Conservation (phyloP, 2,113 vertebrate species). For the Aspidoscelis tigris region DNA sequence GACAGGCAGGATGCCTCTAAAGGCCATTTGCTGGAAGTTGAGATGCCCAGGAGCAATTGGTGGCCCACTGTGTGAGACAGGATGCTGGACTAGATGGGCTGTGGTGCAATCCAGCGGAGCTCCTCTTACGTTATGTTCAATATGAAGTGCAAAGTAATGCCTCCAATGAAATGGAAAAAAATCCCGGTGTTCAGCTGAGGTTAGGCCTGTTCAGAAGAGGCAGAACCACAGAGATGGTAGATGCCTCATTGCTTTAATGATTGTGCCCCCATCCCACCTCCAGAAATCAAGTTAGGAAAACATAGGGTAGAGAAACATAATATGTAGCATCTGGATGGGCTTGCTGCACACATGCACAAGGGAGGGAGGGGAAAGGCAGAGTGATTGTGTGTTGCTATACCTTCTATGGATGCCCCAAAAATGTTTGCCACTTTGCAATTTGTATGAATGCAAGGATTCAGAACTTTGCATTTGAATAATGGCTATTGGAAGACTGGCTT, state of each 20-base stretch:
- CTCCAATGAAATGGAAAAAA: conserved; percentile 48
- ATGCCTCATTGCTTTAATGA: conserved; percentile 66
- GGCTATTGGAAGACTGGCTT: too few species aligned
- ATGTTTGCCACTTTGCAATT: too few species aligned
- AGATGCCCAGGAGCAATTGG: too few species aligned
- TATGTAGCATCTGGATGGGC: conserved; percentile 11
- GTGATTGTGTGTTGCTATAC: not conserved
- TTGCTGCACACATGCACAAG: conserved; percentile 51
- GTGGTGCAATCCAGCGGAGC: too few species aligned
- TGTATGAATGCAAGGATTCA: too few species aligned
- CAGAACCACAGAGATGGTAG: conserved; percentile 39
- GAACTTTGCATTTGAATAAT: too few species aligned
- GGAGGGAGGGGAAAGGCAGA: conserved; percentile 18
- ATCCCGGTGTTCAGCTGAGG: conserved; percentile 55
- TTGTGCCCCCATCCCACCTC: conserved; percentile 53
- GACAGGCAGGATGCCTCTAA: too few species aligned
- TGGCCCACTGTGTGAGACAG: too few species aligned
- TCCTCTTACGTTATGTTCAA: not conserved
- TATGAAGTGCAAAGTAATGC: conserved; percentile 38
- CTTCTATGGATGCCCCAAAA: not conserved
- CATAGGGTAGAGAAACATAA: conserved; percentile 44
- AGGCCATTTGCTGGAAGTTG: too few species aligned
- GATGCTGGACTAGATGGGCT: too few species aligned
- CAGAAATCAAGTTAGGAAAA: conserved; percentile 69
- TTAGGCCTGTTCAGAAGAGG: conserved; percentile 52